phyloP scores from a whole-genome alignment of 2,797 vertebrate species.

The Acanthopagrus latus region DNA sequence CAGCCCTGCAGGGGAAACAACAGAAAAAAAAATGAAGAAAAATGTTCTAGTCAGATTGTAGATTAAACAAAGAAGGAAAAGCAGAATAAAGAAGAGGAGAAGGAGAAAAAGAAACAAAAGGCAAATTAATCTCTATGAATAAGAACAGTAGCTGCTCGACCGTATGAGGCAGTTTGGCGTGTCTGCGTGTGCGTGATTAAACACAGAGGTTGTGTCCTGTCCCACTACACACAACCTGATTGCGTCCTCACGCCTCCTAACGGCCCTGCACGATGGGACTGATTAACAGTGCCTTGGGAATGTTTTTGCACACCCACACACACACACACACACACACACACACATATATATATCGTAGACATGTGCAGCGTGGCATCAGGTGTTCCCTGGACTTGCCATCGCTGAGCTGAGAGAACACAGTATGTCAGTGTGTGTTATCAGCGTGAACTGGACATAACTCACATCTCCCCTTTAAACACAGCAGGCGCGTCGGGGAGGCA shows the following conservation, averaged over 20 bases:
- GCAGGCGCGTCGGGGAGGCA: constrained; percentile 40
- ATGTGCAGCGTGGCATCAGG: constrained; percentile 27
- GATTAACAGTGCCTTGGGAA: neutral
- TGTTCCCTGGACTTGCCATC: constrained; percentile 37
- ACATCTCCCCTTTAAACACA: constrained; percentile 54
- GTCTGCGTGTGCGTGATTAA: constrained; percentile 33
- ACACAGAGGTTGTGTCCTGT: constrained; percentile 42
- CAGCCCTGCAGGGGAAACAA: constrained; percentile 21
- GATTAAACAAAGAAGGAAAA: constrained; percentile 34
- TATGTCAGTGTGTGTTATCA: constrained; percentile 56
- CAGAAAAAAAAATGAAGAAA: constrained; percentile 17
- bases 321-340: neutral
- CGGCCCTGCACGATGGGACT: neutral
- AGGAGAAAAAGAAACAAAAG: constrained; percentile 14
- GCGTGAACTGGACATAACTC: constrained; percentile 52
- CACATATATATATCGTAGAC: constrained; percentile 11
- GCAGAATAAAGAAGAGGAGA: constrained; percentile 1
- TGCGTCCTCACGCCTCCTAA: constrained; percentile 15
- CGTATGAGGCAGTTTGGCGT: neutral
- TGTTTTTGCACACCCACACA: constrained; percentile 3
- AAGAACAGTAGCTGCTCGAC: constrained; percentile 22
- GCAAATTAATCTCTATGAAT: constrained; percentile 44
- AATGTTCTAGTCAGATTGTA: constrained; percentile 37
- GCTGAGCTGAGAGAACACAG: constrained; percentile 52
- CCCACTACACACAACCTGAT: constrained; percentile 20